Base-by-base conservation (phyloP, 2,113 vertebrate genomes). In the Saccopteryx leptura region DNA sequence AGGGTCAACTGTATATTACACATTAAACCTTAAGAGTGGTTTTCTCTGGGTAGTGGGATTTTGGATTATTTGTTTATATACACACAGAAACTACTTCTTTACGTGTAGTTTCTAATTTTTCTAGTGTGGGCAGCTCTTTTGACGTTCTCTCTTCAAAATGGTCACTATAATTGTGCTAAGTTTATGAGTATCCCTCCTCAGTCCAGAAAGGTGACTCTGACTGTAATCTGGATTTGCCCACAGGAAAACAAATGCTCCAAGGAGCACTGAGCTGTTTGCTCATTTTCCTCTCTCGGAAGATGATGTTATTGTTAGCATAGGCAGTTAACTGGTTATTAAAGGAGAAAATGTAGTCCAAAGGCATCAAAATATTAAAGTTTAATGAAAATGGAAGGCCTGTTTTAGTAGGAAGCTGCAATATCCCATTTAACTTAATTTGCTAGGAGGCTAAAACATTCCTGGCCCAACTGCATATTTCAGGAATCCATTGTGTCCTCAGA, bases 131-230 rank as follows among this genome's bases (percentile, higher is more conserved):
- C 15, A 92, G 74, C 56, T 91, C 69, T 63, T 90, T 61, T 66
- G 21, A 89, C 1, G 54, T 31, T 80, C n/a, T 52, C 89, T 93
- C 69, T 76, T 78, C 54, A 61, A 96, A 87, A 93, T 39, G n/a
- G 50, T 91, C 58, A 21, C n/a, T 89, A 0, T 66, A 93, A 88
- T 2, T 82, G 24, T 90, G 71, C 28, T 93, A 48, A 26, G 23
- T 58, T 76, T 68, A 66, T 39, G 39, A 39, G 39, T 39, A 39
- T 39, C 39, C 39, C 3, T 39, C 39, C 39, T 39, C 39, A n/a
- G 21, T 54, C 6, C 72, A 68, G 60, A 89, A 85, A 71, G 48
- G 28, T 54, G n/a, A n/a, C 58, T 88, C 26, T 76, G 60, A 84
- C 54, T 50, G 6, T 23, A n/a, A 75, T 31, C 11, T 75, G 58